Evolutionary conservation across 1,140 invertebrate genomes (phyloP), one percentile per base, ranked within the genome.

Genomic region (Heliconius hewitsoni): DNA sequence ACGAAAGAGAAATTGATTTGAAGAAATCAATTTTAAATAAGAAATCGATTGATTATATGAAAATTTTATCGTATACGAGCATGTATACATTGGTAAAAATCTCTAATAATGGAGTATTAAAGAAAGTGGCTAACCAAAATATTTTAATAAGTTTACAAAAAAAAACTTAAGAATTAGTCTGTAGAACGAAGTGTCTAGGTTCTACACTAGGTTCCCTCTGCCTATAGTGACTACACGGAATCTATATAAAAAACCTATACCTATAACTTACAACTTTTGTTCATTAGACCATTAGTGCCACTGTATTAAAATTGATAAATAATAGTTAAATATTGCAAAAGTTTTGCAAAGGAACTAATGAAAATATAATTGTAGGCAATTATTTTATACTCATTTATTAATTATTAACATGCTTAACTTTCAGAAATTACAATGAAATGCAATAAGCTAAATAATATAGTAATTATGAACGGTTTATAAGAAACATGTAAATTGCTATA

Each of bases 321-420:
- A 66, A 66, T 66, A 13, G 23, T 66, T 30, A 66, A 30, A 30
- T 66, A 66, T 66, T 27, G 11, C 23, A 66, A 66, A 66, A 30
- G 42, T 46, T 66, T 66, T 9, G 60, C 23, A 27, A 66, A 66
- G 9, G 27, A 30, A 66, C 60, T 27, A 66, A 66, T 27, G 60
- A 8, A 66, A 13, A 66, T 66, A 66, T 66, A 66, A 66, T 66
- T 66, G 3, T 27, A 27, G 60, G 60, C 60, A 66, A 66, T 66
- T 27, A 66, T 30, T 66, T 66, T 27, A 66, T 66, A 66, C 19
- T 66, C 3, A 27, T 30, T 27, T 13, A 66, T 66, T 66, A 27
- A 66, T 66, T 16, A 66, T 66, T 27, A 27, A 27, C 1, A 27
- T 19, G 60, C 4, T 27, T 66, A 27, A 66, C 11, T 66, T 66